These are phyloP conservation scores for Centropus bengalensis DNA, from an alignment of 2,113 vertebrate genomes.

Conservation along the genomic window DNA sequence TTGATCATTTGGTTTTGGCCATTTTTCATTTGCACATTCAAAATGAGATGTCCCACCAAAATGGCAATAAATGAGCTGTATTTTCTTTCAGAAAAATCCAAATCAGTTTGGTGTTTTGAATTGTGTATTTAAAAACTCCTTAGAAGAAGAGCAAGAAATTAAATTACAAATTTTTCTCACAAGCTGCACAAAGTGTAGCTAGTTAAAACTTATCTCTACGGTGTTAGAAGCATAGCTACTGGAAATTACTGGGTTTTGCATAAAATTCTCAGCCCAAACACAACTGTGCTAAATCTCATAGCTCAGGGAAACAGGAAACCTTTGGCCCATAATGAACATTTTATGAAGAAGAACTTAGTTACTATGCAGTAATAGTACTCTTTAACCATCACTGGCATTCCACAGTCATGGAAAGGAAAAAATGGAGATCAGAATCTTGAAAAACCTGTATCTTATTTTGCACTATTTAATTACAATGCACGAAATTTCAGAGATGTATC, in stretches of 20 bases:
- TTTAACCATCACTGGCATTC: background rate
- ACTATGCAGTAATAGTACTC: background rate
- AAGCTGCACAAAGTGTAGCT: background rate
- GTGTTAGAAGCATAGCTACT: background rate
- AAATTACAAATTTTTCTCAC: background rate
- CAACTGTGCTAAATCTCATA: background rate
- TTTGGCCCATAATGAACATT: background rate
- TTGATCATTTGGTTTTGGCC: background rate
- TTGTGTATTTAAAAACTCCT: background rate
- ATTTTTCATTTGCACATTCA: background rate
- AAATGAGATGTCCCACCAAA: background rate
- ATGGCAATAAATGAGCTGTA: background rate
- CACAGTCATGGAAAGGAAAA: background rate
- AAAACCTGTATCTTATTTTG: background rate
- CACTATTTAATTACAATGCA: background rate
- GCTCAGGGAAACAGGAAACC: background rate
- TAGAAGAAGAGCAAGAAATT: background rate
- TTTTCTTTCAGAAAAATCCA: background rate
- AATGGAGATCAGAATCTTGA: background rate
- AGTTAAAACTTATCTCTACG: background rate
- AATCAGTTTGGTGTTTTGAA: background rate
- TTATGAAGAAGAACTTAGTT: background rate
- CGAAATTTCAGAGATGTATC: background rate
- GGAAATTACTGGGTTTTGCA: background rate
- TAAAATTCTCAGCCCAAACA: background rate